Evolutionary conservation across 2,797 vertebrate genomes (phyloP).

Genomic region (Anisognathus igniventris): DNA sequence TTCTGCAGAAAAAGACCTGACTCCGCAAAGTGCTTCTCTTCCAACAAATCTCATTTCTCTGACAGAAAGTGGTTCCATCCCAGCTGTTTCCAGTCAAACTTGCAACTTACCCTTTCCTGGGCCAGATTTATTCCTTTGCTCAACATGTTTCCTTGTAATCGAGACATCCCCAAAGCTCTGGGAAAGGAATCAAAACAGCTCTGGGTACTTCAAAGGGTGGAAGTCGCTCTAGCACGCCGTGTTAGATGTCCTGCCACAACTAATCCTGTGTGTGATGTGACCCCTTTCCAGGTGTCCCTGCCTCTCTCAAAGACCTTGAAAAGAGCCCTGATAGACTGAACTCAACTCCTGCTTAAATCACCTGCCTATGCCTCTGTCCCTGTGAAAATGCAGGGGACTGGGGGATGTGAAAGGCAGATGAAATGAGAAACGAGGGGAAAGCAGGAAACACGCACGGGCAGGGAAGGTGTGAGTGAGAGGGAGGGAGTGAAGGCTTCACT

Average conservation of each 20-base stretch:
- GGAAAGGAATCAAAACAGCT: constrained; percentile 53
- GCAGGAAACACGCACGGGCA: not conserved
- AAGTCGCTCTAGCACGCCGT: not conserved
- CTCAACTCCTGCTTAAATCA: constrained; percentile 33
- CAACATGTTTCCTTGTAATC: not conserved
- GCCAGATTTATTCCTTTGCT: constrained; percentile 23
- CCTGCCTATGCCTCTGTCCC: not conserved
- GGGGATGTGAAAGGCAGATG: constrained; percentile 20
- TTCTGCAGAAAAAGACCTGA: not conserved
- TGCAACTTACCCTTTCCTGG: not conserved
- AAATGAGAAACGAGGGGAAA: constrained; percentile 14
- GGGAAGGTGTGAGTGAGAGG: not conserved
- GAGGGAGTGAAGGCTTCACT: constrained; percentile 22
- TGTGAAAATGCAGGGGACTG: constrained; percentile 33
- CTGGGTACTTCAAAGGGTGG: constrained; percentile 8
- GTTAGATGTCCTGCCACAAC: constrained; percentile 16
- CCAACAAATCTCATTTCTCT: constrained; percentile 2
- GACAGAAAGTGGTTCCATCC: not conserved
- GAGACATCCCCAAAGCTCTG: not conserved
- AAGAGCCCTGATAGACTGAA: constrained; percentile 41
- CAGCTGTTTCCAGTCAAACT: constrained; percentile 9
- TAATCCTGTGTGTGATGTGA: not conserved
- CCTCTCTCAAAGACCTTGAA: constrained; percentile 43
- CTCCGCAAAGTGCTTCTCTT: not conserved
- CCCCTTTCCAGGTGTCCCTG: constrained; percentile 34